Evolutionary conservation across 1,140 invertebrate species (phyloP).

Genomic region (Micrasema longulum): DNA sequence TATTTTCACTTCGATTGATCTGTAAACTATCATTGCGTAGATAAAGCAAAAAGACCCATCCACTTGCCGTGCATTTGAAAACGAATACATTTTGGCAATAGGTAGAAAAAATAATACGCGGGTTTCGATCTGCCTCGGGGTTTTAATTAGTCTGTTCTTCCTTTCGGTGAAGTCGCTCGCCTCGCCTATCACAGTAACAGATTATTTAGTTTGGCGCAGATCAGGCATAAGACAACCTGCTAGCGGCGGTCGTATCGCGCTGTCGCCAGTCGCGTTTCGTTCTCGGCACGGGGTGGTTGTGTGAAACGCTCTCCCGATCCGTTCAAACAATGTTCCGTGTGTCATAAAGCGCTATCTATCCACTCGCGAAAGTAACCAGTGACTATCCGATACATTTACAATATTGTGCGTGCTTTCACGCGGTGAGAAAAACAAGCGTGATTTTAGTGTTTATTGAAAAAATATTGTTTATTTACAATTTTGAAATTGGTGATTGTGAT

Average conservation of each 20-base stretch:
- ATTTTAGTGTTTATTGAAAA: slow-evolving; percentile 19
- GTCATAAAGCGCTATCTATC: slow-evolving; percentile 27
- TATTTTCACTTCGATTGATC: slow-evolving; percentile 35
- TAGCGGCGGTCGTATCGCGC: slow-evolving; percentile 15
- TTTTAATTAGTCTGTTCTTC: not conserved
- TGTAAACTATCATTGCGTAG: slow-evolving; percentile 37
- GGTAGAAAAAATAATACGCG: not conserved
- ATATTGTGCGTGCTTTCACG: slow-evolving; percentile 36
- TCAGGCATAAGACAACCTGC: slow-evolving; percentile 28
- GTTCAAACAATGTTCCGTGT: slow-evolving; percentile 22
- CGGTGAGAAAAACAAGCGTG: slow-evolving; percentile 14
- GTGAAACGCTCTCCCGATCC: not conserved
- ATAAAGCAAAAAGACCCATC: slow-evolving; percentile 39
- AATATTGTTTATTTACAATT: slow-evolving; percentile 15
- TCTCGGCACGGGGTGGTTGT: slow-evolving; percentile 17
- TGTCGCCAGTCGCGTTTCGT: slow-evolving; percentile 12
- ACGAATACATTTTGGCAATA: not conserved
- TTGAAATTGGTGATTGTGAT: slow-evolving; percentile 15
- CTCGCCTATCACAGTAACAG: slow-evolving; percentile 4
- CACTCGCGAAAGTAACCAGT: slow-evolving; percentile 22
- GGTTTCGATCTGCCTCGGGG: not conserved
- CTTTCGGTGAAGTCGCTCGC: not conserved
- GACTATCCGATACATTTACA: not conserved
- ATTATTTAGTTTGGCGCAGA: slow-evolving; percentile 32
- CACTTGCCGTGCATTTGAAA: slow-evolving; percentile 29